These are phyloP conservation scores for Agrotis segetum DNA, from an alignment of 2,888 invertebrate species.

Conservation along the genomic window DNA sequence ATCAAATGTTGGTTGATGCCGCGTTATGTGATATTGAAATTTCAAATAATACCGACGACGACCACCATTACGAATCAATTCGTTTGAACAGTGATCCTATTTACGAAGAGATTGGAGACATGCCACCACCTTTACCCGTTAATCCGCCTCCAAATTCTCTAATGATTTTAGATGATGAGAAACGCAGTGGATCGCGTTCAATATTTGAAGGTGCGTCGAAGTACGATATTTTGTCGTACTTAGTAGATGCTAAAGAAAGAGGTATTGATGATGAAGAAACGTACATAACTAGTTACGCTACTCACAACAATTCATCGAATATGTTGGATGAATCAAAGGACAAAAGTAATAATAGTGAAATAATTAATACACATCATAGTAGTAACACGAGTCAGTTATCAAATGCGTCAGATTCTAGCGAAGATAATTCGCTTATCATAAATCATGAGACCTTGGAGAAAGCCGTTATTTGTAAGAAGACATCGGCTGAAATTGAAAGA, in stretches of 20 bases:
- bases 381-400: constrained; percentile 95
- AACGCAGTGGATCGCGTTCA: constrained; percentile 92
- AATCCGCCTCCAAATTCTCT: constrained; percentile 94
- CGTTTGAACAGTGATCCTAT: constrained; percentile 93
- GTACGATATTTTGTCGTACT: constrained; percentile 96
- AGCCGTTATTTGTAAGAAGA: constrained; percentile 89
- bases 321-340: constrained; percentile 90
- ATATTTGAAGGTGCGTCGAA: constrained; percentile 96
- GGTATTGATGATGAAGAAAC: constrained; percentile 93
- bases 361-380: constrained; percentile 87
- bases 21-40: constrained; percentile 93
- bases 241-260: constrained; percentile 96
- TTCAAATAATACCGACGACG: constrained; percentile 91
- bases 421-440: constrained; percentile 94
- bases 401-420: constrained; percentile 96
- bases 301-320: constrained; percentile 88
- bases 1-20: constrained; percentile 93
- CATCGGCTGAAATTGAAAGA: constrained; percentile 95
- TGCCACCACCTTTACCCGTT: constrained; percentile 95
- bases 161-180: constrained; percentile 93
- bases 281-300: constrained; percentile 92
- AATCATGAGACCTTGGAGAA: constrained; percentile 91
- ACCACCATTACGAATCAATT: constrained; percentile 94
- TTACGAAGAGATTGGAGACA: constrained; percentile 94
- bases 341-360: constrained; percentile 88